Conservation (phyloP, 2,113 vertebrate species). For the Zosterops borbonicus region DNA sequence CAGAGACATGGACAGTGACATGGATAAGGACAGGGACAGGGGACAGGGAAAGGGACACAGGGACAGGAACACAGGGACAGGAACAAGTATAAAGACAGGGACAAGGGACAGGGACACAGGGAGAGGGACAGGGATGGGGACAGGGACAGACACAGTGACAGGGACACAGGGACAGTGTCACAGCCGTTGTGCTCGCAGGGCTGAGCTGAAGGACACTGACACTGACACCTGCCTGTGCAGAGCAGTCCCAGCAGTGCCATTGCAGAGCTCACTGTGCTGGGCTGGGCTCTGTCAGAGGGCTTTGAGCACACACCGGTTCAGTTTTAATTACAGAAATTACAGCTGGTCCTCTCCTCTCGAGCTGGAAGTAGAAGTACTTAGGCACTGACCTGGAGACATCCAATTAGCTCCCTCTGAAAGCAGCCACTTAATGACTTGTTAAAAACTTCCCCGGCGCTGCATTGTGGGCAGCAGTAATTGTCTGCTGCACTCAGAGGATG, state of each 20-base stretch:
- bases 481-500: not conserved
- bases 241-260: not conserved
- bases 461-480: not conserved
- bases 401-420: conserved; percentile 33
- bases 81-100: not conserved
- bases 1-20: too few relatives aligned
- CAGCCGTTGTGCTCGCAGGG: not conserved
- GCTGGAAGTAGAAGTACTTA: not conserved
- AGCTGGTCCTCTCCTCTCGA: not conserved
- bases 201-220: not conserved
- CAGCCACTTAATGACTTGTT: not conserved
- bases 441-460: not conserved
- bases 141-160: not conserved
- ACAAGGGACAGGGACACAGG: not conserved
- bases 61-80: too few relatives aligned
- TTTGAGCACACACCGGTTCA: not conserved
- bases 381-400: not conserved
- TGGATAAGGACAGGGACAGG: not conserved
- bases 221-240: not conserved
- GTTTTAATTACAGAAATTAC: conserved; percentile 25
- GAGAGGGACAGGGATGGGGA: not conserved
- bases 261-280: not conserved
- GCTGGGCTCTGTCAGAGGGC: not conserved
- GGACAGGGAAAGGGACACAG: not conserved
- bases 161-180: not conserved